Base-by-base conservation (phyloP, 2,797 vertebrate species). In the Myotis findleyi region DNA sequence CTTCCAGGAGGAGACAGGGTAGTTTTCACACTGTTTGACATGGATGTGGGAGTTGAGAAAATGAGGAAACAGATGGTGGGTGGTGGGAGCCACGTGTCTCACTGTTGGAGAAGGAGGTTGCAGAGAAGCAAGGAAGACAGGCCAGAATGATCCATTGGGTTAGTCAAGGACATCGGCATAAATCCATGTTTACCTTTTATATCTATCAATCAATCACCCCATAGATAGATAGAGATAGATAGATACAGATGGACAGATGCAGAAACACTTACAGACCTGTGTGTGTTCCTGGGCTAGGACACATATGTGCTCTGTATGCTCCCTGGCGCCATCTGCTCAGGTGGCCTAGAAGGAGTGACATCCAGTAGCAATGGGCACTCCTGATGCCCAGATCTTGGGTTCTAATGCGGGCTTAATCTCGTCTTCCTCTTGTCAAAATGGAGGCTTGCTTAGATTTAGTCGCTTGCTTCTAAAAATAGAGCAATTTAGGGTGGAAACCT, bases 271-370 rank as follows among this genome's bases (percentile, higher is more conserved):
- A 21, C 5, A 17, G 53, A 11, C 17, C 27, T 23, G 27, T 41
- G 36, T 57, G 38, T n/a, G 17, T 55, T 23, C 18, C 9, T 2
- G 2, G 49, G 66, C 18, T 25, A n/a, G 36, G 0, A 55, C 20
- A 57, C 7, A 11, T 6, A 14, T 0, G 11, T 14, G 7, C 7
- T 16, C 36, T 0, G 4, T 4, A 1, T 1, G 7, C 5, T 23
- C 51, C 68, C 84, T 44, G 51, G 68, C 7, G 16, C 49, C 41
- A 55, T 23, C 36, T 17, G 53, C 51, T 59, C 51, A 25, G 68
- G 1, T 23, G 51, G 51, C 27, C 8, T 44, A 44, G 25, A 44
- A 41, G 23, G 51, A 17, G 68, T 10, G 13, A 25, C 27, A 23
- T 4, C 18, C 36, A n/a, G 27, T 2, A 27, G 49, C 49, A 16